Evolutionary conservation across 2,113 vertebrate genomes (phyloP), one percentile per base, ranked within the genome.

Genomic region (Symphodus melops): DNA sequence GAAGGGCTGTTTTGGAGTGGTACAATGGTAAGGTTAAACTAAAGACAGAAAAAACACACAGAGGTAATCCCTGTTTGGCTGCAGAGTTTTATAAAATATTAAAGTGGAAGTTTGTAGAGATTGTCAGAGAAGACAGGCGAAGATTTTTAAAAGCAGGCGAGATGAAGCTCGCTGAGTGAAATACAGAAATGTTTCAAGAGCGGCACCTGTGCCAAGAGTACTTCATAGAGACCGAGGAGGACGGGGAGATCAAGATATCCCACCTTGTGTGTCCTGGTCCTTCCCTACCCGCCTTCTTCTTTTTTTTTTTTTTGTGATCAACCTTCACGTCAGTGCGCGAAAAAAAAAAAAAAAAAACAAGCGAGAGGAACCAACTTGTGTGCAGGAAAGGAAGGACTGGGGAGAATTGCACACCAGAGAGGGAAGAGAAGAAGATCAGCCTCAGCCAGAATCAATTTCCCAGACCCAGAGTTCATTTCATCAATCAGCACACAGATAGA

Each of bases 381-480:
- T 69, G 36, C 14, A 2, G 63, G 81, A 79, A 33, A 37, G 25
- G 46, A 20, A 60, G 51, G 54, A 42, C 51, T 21, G 66, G 2
- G 17, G 39, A 20, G 20, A 64, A 21, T 51, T 37, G 52, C 53
- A 11, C 48, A 72, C 62, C 62, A 63, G 61, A 42, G 39, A 59
- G 67, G 33, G 48, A 83, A 46, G 70, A 55, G 66, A 57, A 82
- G 78, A 69, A 87, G 85, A 85, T 83, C 86, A 69, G 68, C 72
- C 80, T 74, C 73, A 79, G 88, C 87, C 85, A 91, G 86, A 93
- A 91, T 91, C 91, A 92, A 92, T 93, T 91, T 88, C 81, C 80
- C 75, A 80, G 85, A 86, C 86, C 88, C 76, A 2, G 89, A 91
- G 92, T 92, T 92, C 82, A 92, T 93, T 93, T 91, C 90, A 92